phyloP scores from a whole-genome alignment of 2,113 vertebrate genomes.

The Centropus bengalensis region DNA sequence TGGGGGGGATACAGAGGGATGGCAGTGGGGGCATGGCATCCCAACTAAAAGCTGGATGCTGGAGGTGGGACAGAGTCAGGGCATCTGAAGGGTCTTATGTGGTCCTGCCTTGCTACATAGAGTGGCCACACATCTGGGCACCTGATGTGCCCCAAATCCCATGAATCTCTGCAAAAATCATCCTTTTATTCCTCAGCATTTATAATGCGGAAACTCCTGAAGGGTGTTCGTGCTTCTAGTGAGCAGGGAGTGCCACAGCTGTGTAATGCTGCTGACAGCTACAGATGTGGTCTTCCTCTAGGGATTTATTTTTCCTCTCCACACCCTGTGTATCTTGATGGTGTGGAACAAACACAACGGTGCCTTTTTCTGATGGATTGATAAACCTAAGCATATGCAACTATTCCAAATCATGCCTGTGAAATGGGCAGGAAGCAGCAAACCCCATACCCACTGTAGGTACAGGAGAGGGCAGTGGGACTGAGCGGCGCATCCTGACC shows the following conservation, averaged over 20 bases:
- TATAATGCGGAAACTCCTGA: neutral
- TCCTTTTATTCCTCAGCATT: neutral
- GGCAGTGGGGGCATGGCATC: neutral
- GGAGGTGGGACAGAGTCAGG: fast-evolving
- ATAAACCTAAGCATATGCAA: neutral
- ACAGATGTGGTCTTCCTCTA: fast-evolving
- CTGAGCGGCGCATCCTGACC: neutral
- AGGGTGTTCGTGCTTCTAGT: neutral
- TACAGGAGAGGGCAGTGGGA: neutral
- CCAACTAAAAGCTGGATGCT: neutral
- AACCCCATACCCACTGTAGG: neutral
- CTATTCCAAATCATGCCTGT: neutral
- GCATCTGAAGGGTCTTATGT: fast-evolving
- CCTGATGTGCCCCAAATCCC: neutral
- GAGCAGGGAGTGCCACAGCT: neutral
- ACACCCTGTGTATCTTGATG: fast-evolving
- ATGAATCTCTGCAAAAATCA: neutral
- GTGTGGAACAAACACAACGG: neutral
- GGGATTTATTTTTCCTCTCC: neutral
- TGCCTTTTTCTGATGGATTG: neutral
- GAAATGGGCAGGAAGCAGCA: neutral
- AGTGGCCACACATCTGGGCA: neutral
- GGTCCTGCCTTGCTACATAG: neutral
- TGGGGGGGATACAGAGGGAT: neutral
- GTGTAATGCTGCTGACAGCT: neutral